Conservation (phyloP, 2,888 invertebrate genomes). For the Lasioglossum figueresi region DNA sequence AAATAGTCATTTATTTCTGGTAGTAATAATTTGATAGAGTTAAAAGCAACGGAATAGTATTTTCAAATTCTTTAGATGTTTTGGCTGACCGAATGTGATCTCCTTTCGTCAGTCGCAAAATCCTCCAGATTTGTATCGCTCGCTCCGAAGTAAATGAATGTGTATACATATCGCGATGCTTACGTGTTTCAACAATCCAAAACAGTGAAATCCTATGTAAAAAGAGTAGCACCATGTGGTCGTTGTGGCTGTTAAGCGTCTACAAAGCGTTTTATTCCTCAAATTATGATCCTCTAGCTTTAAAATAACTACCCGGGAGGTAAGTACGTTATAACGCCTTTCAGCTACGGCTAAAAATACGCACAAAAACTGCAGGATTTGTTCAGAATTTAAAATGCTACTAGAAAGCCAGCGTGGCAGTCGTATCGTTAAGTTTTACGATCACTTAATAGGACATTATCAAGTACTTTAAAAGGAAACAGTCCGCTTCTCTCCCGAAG, state of each 20-base stretch:
- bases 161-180: no score
- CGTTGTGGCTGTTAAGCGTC: background rate
- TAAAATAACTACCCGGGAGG: background rate
- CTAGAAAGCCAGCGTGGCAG: background rate
- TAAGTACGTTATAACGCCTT: background rate
- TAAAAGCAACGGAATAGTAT: no score
- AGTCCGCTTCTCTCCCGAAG: background rate
- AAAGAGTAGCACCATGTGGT: background rate
- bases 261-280: background rate
- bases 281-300: background rate
- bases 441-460: background rate
- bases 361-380: background rate
- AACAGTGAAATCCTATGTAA: background rate
- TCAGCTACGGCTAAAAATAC: background rate
- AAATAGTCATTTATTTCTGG: no score
- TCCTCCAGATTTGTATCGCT: no score
- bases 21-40: no score
- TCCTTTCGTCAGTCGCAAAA: no score
- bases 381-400: background rate
- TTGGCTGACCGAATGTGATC: no score
- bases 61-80: no score
- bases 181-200: no score
- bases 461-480: background rate
- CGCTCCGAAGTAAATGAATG: no score
- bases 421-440: background rate